A percentile compares a stretch with the other conserved stretches of the same genome.
Evolutionary conservation across 2,797 vertebrate species (phyloP).

Genomic region (Fistularia commersonii): DNA sequence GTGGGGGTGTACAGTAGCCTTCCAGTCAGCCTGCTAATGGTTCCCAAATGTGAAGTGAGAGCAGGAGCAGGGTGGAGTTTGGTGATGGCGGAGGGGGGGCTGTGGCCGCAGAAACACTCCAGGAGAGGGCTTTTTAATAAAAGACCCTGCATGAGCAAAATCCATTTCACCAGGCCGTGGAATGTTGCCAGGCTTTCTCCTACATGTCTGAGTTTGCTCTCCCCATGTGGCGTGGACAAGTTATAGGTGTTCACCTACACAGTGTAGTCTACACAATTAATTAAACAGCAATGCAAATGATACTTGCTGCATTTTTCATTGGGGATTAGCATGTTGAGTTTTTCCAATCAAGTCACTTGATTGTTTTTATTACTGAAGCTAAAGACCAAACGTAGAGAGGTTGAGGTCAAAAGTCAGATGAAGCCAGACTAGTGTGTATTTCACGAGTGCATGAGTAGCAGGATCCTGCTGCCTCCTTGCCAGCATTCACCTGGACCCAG

Average conservation of each 20-base stretch:
- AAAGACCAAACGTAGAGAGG: conserved; percentile 44
- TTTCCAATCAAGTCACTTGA: conserved; percentile 55
- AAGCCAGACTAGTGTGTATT: conserved; percentile 32
- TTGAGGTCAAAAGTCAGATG: conserved; percentile 54
- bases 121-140: conserved; percentile 74
- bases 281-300: conserved; percentile 49
- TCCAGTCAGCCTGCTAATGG: conserved; percentile 68
- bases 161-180: conserved; percentile 62
- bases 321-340: conserved; percentile 50
- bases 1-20: conserved; percentile 77
- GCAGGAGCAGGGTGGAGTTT: conserved; percentile 37
- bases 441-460: conserved; percentile 50
- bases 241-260: conserved; percentile 44
- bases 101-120: conserved; percentile 53
- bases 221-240: conserved; percentile 45
- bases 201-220: conserved; percentile 42
- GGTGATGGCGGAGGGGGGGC: not conserved
- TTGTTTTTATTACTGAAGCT: conserved; percentile 50
- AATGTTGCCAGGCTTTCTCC: conserved; percentile 51
- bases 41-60: conserved; percentile 75
- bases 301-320: conserved; percentile 41
- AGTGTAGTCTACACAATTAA: conserved; percentile 37
- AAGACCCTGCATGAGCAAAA: conserved; percentile 68
- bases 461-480: conserved; percentile 52
- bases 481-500: conserved; percentile 70